These are phyloP conservation scores for Anoura caudifer DNA, from an alignment of 2,113 vertebrate species.

Conservation along the genomic window DNA sequence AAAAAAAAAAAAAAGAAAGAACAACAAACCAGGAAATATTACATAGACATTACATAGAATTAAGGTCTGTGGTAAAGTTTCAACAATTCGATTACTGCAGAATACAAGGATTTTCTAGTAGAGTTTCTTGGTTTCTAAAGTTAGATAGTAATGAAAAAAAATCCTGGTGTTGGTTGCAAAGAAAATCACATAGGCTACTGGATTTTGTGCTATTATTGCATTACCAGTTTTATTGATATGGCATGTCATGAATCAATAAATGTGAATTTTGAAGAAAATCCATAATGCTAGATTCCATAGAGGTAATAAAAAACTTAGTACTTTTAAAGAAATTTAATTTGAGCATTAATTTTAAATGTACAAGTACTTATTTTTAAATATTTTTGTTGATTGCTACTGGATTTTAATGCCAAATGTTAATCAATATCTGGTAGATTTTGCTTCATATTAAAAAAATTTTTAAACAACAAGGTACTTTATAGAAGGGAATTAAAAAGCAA, in stretches of 20 bases:
- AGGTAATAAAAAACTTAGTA: not conserved
- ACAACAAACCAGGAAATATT: not conserved
- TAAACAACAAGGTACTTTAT: not conserved
- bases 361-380: not conserved
- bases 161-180: not conserved
- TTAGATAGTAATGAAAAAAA: not conserved
- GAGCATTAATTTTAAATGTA: not conserved
- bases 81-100: not conserved
- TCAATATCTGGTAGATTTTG: not conserved
- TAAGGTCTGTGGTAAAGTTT: not conserved
- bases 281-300: not conserved
- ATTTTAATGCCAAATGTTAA: not conserved
- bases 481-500: not conserved
- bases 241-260: not conserved
- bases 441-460: not conserved
- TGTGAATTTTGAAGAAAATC: not conserved
- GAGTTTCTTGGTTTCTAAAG: not conserved
- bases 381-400: not conserved
- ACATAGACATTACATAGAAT: not conserved
- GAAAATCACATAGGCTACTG: not conserved
- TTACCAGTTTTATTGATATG: not conserved
- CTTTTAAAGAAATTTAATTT: not conserved
- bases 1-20: too few species aligned
- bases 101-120: not conserved
- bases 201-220: not conserved